phyloP scores from a whole-genome alignment of 2,797 vertebrate genomes.

The Ptychobarbus kaznakovi region DNA sequence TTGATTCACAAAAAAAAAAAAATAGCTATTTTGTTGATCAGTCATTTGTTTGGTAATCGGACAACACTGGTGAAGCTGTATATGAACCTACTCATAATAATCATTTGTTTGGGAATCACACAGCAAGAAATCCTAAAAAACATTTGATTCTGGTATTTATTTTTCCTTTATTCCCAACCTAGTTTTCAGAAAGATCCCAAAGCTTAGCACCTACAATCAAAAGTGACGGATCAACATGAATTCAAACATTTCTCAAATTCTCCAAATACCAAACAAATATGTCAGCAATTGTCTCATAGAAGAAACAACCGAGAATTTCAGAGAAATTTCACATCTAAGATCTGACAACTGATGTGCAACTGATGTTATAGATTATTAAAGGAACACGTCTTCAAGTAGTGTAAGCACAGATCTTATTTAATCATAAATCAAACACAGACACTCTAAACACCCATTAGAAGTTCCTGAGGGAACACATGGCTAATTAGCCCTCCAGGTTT shows the following conservation, averaged over 20 bases:
- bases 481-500: background rate
- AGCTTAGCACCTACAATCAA: background rate
- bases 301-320: background rate
- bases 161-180: background rate
- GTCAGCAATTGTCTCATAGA: background rate
- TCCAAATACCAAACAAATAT: slow-evolving; percentile 16
- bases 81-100: background rate
- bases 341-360: background rate
- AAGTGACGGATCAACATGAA: background rate
- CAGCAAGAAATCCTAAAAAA: background rate
- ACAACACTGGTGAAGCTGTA: background rate
- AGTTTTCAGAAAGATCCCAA: background rate
- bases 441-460: slow-evolving; percentile 1
- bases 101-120: background rate
- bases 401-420: background rate
- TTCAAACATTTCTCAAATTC: background rate
- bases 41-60: background rate
- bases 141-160: background rate
- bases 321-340: too few species aligned
- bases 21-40: background rate
- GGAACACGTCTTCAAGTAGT: background rate
- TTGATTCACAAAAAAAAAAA: background rate
- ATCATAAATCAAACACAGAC: background rate
- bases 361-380: background rate
- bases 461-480: background rate